These are phyloP conservation scores for Ochropleura plecta DNA, from an alignment of 2,888 invertebrate species.

Conservation along the genomic window DNA sequence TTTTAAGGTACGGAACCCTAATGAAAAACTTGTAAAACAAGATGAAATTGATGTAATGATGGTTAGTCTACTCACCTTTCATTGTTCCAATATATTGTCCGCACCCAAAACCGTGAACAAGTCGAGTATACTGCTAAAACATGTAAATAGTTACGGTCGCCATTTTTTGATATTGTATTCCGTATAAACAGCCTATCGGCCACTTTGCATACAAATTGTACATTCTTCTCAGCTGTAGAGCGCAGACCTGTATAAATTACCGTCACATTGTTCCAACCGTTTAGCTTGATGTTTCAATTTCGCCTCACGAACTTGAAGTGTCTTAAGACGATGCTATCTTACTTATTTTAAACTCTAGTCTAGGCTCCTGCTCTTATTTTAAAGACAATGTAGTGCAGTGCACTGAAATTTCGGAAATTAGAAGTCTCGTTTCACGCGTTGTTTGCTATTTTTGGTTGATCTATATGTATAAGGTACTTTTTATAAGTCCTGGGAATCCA, in stretches of 20 bases:
- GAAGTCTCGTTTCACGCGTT: not conserved
- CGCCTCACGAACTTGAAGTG: slow-evolving; percentile 42
- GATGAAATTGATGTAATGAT: slow-evolving; percentile 2
- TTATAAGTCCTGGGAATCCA: slow-evolving; percentile 2
- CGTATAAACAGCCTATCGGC: slow-evolving; percentile 68
- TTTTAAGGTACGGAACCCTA: not conserved
- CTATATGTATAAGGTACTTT: not conserved
- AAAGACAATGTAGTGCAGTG: not conserved
- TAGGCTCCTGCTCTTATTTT: not conserved
- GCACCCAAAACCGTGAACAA: slow-evolving; percentile 41
- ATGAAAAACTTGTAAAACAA: not conserved
- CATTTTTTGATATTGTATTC: slow-evolving; percentile 71
- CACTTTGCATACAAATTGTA: slow-evolving; percentile 72
- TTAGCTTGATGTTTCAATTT: slow-evolving; percentile 64
- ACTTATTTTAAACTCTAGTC: slow-evolving; percentile 23
- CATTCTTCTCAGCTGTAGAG: slow-evolving; percentile 54
- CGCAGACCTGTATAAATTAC: slow-evolving; percentile 59
- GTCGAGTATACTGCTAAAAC: slow-evolving; percentile 52
- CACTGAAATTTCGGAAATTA: slow-evolving; percentile 6
- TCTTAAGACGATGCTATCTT: slow-evolving; percentile 23
- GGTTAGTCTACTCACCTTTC: slow-evolving; percentile 23
- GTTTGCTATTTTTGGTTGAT: not conserved
- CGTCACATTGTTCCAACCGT: slow-evolving; percentile 55
- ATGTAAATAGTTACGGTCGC: slow-evolving; percentile 67
- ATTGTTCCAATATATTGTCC: slow-evolving; percentile 19